Evolutionary conservation across 2,888 invertebrate genomes (phyloP).

Genomic region (Lithodes maja): DNA sequence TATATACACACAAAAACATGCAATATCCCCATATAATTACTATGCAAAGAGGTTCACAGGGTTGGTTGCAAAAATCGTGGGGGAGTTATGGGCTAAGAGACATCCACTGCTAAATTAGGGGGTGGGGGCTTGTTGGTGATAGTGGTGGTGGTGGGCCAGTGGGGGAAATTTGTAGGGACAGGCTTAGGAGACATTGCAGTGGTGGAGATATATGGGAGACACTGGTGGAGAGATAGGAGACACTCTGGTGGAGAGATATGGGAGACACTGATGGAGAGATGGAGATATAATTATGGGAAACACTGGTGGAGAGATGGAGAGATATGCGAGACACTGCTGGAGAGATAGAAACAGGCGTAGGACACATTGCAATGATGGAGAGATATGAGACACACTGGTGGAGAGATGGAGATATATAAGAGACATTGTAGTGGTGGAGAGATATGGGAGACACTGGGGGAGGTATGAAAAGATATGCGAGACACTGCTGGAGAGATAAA

Average conservation of each 20-base stretch:
- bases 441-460: no score
- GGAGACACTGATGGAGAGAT: neutral
- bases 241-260: neutral
- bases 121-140: neutral
- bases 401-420: neutral
- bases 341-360: neutral
- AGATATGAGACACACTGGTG: neutral
- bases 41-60: neutral
- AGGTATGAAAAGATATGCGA: neutral
- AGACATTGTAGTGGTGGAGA: no score
- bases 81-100: neutral
- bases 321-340: neutral
- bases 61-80: neutral
- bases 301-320: neutral
- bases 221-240: neutral
- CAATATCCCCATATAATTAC: neutral
- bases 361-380: neutral
- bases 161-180: neutral
- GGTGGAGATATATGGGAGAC: neutral
- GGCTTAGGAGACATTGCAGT: neutral
- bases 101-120: neutral
- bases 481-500: neutral
- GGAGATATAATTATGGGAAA: neutral
- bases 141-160: neutral
- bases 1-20: no score